phyloP scores from a whole-genome alignment of 2,797 vertebrate genomes.

The Dromococcyx pavoninus region DNA sequence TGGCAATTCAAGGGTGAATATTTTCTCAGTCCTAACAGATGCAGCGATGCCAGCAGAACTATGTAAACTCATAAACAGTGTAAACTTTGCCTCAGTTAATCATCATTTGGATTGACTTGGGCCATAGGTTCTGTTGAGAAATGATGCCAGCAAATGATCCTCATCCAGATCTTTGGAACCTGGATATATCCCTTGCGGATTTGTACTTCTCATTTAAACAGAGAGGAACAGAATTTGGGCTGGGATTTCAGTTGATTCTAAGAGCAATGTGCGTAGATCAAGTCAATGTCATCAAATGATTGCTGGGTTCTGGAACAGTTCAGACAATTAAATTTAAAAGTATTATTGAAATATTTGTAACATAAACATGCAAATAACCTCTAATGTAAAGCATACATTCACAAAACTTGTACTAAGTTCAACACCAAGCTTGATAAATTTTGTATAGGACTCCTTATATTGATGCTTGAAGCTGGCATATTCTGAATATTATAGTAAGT shows the following conservation, averaged over 20 bases:
- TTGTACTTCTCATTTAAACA: background rate
- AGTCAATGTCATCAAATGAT: background rate
- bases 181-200: background rate
- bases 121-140: background rate
- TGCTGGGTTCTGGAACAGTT: background rate
- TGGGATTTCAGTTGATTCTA: background rate
- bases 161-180: background rate
- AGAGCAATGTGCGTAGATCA: background rate
- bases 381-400: background rate
- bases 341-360: background rate
- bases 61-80: conserved; percentile 18
- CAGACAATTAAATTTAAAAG: background rate
- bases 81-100: conserved; percentile 15
- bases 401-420: background rate
- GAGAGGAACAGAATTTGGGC: background rate
- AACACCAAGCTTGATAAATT: background rate
- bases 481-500: background rate
- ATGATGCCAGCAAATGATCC: background rate
- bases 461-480: background rate
- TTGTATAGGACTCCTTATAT: background rate
- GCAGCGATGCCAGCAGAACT: background rate
- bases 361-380: background rate
- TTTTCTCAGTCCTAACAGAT: background rate
- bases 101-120: background rate
- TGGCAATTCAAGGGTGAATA: background rate